Evolutionary conservation across 2,888 invertebrate species (phyloP), one percentile per base, ranked within the genome.

Genomic region (Rhagium mordax): DNA sequence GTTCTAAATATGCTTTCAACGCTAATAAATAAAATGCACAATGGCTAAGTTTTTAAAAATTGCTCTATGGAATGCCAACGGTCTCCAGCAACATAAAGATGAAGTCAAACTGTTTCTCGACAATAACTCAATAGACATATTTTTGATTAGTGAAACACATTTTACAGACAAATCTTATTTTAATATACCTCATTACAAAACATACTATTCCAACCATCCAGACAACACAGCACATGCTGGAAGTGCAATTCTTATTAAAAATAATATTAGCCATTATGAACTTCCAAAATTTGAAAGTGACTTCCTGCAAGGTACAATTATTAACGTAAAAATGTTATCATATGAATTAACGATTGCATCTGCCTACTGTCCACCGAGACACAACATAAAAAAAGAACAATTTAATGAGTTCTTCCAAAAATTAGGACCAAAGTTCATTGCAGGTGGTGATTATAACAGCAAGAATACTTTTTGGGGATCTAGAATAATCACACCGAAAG

Each of bases 281-380:
- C 33, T 33, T 7, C 33, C 33, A 5, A 33, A 33, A 10, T 33
- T 7, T 10, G 33, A 33, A 33, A 33, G 10, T 7, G 33, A 33
- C 10, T 33, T 7, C 33, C 33, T 33, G 6, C 33, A 33, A 10
- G 33, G 6, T 33, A 33, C 33, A 5, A 7, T 5, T 7, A 33
- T 33, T 7, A 33, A 33, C 5, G 10, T 33, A 7, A 33, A 33
- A 33, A 33, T 10, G 10, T 7, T 29, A 29, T 1, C 29, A 10
- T 60, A 20, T n/a, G 16, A 15, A 15, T 8, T 59, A 6, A 60
- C 15, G 24, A 27, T 71, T 13, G 41, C 74, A 15, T 61, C 75
- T 15, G 67, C 69, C 29, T 80, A 82, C 33, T 81, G 76, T n/a
- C 80, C 80, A 4, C 80, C 81, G 0, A 79, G 75, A 21, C 78